phyloP scores from a whole-genome alignment of 2,113 vertebrate species.

The Leptosomus discolor region DNA sequence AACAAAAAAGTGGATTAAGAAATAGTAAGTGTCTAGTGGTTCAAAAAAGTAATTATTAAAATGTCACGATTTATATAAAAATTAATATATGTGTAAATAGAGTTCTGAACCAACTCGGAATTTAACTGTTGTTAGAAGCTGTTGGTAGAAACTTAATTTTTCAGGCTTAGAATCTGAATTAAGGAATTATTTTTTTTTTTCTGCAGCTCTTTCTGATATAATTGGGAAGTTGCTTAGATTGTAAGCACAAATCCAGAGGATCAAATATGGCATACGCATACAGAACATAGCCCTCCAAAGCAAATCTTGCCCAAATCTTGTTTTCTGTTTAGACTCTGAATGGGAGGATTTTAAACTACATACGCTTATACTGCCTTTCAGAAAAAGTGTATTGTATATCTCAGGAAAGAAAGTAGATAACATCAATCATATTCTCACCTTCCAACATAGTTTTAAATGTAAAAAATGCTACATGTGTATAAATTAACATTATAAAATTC shows the following conservation, averaged over 20 bases:
- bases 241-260: neutral
- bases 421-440: neutral
- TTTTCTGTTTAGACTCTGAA: no score
- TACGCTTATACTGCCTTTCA: neutral
- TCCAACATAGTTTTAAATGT: constrained; percentile 14
- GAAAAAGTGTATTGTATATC: neutral
- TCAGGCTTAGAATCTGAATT: neutral
- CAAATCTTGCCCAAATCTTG: neutral
- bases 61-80: neutral
- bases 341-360: no score
- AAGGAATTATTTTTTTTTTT: neutral
- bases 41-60: neutral
- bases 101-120: neutral
- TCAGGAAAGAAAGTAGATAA: neutral
- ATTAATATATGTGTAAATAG: neutral
- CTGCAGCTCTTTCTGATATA: neutral
- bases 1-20: neutral
- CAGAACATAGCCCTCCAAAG: neutral
- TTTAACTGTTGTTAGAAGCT: neutral
- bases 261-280: neutral
- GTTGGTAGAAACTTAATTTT: neutral
- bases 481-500: constrained; percentile 36
- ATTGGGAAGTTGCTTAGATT: neutral
- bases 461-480: neutral
- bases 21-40: neutral